A percentile compares a stretch with the other conserved stretches of the same genome.
These are phyloP conservation scores for Leistus spinibarbis DNA, from an alignment of 2,888 invertebrate species.

Conservation along the genomic window DNA sequence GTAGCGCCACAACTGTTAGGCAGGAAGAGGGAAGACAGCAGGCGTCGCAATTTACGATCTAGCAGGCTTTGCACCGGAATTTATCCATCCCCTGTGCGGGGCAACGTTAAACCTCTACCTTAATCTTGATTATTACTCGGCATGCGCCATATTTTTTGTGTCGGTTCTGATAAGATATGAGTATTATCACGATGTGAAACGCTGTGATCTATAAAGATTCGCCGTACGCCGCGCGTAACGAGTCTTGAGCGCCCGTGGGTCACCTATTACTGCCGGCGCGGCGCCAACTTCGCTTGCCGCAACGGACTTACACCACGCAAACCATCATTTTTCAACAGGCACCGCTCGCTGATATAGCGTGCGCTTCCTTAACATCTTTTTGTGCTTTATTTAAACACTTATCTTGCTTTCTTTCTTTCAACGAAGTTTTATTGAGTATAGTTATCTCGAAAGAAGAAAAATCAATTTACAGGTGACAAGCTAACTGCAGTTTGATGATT, in stretches of 20 bases:
- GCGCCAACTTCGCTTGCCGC: not conserved
- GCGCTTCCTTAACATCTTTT: not conserved
- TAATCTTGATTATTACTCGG: slow-evolving; percentile 55
- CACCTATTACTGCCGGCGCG: slow-evolving; percentile 3
- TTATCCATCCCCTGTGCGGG: slow-evolving; percentile 50
- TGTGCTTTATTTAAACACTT: not conserved
- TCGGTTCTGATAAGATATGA: slow-evolving; percentile 43
- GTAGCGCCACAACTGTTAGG: slow-evolving; percentile 30
- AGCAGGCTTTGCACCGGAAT: slow-evolving; percentile 52
- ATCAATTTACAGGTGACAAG: not conserved
- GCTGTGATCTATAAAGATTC: slow-evolving; percentile 40
- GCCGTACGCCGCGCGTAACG: slow-evolving; percentile 18
- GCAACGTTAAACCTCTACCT: slow-evolving; percentile 49
- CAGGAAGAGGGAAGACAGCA: slow-evolving; percentile 44
- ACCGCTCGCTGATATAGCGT: not conserved
- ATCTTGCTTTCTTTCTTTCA: not conserved
- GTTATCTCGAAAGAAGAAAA: not conserved
- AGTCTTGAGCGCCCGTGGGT: not conserved
- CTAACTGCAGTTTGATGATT: not conserved
- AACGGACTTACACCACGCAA: not conserved
- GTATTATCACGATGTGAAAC: slow-evolving; percentile 41
- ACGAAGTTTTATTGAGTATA: not conserved
- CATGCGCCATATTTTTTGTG: slow-evolving; percentile 48
- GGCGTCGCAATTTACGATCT: slow-evolving; percentile 53
- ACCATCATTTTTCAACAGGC: not conserved